Conservation (phyloP, 2,888 invertebrate genomes). For the Linnaemya vulpina region DNA sequence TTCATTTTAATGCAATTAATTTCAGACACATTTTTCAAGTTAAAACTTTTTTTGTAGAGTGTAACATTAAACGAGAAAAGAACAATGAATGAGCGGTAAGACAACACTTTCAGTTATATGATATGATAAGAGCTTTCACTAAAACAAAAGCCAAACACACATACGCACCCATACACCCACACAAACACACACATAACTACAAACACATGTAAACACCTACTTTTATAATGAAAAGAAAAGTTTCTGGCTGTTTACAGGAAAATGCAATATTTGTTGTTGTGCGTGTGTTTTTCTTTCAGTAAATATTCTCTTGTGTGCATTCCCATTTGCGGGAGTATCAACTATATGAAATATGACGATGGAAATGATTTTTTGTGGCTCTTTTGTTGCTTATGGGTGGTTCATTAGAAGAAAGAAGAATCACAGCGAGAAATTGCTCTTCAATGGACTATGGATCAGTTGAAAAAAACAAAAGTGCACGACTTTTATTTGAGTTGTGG, state of each 20-base stretch:
- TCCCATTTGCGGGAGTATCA: background rate
- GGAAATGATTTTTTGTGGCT: background rate
- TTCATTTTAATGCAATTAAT: slow-evolving; percentile 40
- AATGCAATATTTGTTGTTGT: background rate
- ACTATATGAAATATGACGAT: background rate
- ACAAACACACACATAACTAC: no score
- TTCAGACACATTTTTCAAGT: background rate
- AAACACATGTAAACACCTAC: background rate
- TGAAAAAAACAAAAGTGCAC: background rate
- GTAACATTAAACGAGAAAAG: background rate
- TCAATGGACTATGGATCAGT: slow-evolving; percentile 17
- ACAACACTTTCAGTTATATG: background rate
- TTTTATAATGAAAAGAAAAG: slow-evolving; percentile 23
- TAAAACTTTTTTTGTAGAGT: background rate
- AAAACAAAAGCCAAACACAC: background rate
- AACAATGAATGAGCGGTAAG: background rate
- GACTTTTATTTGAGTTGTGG: no score
- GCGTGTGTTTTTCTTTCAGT: background rate
- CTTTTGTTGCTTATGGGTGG: background rate
- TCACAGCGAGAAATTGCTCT: background rate
- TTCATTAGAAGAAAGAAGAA: background rate
- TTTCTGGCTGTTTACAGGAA: background rate
- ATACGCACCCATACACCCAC: background rate
- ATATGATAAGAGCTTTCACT: background rate
- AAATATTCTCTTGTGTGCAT: background rate